Evolutionary conservation across 2,797 vertebrate species (phyloP).

Genomic region (Chelmon rostratus): DNA sequence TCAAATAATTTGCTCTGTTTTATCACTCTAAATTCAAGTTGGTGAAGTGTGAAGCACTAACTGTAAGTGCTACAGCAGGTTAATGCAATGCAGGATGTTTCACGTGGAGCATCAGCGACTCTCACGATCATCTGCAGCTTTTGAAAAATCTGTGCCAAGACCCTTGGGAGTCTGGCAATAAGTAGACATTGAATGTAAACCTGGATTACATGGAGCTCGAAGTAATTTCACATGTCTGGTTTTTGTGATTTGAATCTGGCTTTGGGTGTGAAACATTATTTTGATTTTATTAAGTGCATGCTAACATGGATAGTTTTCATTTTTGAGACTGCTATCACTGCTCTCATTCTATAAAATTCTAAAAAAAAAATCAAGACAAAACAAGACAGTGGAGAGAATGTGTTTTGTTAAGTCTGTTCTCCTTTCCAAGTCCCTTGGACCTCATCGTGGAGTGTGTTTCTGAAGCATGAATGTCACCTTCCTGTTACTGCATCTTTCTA

Average conservation of each 20-base stretch:
- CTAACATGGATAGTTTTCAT: background rate
- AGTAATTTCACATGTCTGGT: conserved; percentile 11
- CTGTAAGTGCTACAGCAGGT: background rate
- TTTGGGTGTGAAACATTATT: background rate
- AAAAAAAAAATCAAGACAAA: background rate
- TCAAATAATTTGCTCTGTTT: background rate
- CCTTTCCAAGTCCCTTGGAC: background rate
- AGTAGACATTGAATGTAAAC: conserved; percentile 14
- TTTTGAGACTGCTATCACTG: background rate
- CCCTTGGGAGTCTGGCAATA: conserved; percentile 29
- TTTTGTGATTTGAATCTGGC: background rate
- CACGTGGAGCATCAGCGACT: background rate
- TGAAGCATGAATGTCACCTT: background rate
- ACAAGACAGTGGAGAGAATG: background rate
- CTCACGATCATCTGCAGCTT: conserved; percentile 6
- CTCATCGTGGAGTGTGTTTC: background rate
- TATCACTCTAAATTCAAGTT: background rate
- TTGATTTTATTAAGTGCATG: background rate
- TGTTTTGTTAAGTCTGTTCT: background rate
- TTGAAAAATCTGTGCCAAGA: conserved; percentile 30
- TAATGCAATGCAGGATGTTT: background rate
- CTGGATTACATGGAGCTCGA: background rate
- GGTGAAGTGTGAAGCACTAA: background rate
- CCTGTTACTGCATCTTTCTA: conserved; percentile 58
- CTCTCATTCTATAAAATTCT: background rate